A percentile compares a stretch with the other conserved stretches of the same genome.
Evolutionary conservation across 2,113 vertebrate genomes (phyloP).

Genomic region (Upupa epops): DNA sequence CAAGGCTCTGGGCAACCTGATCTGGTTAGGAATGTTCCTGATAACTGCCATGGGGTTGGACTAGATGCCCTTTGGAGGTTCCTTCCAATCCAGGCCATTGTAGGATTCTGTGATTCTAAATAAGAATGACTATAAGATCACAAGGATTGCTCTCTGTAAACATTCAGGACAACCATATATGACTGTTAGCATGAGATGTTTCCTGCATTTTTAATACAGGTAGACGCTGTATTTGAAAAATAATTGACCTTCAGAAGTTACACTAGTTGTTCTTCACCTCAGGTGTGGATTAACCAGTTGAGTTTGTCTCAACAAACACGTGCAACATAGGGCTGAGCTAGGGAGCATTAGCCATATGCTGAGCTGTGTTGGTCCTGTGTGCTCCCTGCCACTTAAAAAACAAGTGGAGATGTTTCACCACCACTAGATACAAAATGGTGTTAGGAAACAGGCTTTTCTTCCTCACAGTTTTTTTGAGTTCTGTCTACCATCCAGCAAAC

Average conservation of each 20-base stretch:
- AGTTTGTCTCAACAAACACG: not conserved
- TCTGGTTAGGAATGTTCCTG: too few species aligned
- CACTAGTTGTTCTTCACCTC: not conserved
- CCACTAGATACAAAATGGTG: not conserved
- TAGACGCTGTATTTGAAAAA: not conserved
- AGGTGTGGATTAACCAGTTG: not conserved
- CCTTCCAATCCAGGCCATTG: too few species aligned
- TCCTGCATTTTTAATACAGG: not conserved
- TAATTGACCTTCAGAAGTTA: not conserved
- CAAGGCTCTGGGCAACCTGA: too few species aligned
- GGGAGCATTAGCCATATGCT: not conserved
- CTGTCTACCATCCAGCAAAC: not conserved
- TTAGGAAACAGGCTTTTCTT: not conserved
- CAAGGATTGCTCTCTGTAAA: not conserved
- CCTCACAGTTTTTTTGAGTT: not conserved
- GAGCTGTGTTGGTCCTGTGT: not conserved
- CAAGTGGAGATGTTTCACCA: not conserved
- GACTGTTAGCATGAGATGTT: not conserved
- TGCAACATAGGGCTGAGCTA: not conserved
- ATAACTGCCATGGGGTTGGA: too few species aligned
- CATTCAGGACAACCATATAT: not conserved
- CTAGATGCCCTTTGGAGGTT: too few species aligned
- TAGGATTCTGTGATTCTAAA: too few species aligned
- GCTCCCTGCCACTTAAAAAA: not conserved
- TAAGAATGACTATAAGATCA: not conserved